phyloP scores from a whole-genome alignment of 2,888 invertebrate genomes.

The Aelia acuminata region DNA sequence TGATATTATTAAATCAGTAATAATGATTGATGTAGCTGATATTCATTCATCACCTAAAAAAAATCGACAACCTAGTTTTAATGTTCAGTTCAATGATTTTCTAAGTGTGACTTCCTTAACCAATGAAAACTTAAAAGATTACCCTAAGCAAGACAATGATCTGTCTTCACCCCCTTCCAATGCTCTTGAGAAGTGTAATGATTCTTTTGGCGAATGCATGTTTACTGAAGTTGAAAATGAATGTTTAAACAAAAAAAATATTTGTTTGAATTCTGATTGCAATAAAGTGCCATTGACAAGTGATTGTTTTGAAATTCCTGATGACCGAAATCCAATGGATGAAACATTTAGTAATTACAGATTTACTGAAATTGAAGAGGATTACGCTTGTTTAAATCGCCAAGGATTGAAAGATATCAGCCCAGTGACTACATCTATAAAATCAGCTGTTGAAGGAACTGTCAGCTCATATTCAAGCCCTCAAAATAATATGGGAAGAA shows the following conservation, averaged over 20 bases:
- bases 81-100: neutral
- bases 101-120: slow-evolving; percentile 5
- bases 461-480: neutral
- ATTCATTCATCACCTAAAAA: slow-evolving; percentile 43
- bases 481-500: neutral
- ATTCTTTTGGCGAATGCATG: neutral
- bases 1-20: slow-evolving; percentile 25
- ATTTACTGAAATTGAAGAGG: slow-evolving; percentile 48
- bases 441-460: neutral
- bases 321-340: slow-evolving; percentile 15
- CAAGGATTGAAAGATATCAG: neutral
- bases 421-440: neutral
- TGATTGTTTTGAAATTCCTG: neutral
- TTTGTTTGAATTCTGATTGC: neutral
- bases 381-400: neutral
- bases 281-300: neutral
- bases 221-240: slow-evolving; percentile 37
- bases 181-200: neutral
- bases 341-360: slow-evolving; percentile 35
- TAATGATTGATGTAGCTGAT: slow-evolving; percentile 26
- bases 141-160: neutral
- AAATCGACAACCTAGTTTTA: neutral
- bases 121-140: neutral
- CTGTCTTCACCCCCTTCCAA: neutral
- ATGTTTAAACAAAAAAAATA: neutral